A percentile compares a stretch with the other conserved stretches of the same genome.
These are phyloP conservation scores for Cremastinae sp. DNA, from an alignment of 2,888 invertebrate species.

Conservation along the genomic window DNA sequence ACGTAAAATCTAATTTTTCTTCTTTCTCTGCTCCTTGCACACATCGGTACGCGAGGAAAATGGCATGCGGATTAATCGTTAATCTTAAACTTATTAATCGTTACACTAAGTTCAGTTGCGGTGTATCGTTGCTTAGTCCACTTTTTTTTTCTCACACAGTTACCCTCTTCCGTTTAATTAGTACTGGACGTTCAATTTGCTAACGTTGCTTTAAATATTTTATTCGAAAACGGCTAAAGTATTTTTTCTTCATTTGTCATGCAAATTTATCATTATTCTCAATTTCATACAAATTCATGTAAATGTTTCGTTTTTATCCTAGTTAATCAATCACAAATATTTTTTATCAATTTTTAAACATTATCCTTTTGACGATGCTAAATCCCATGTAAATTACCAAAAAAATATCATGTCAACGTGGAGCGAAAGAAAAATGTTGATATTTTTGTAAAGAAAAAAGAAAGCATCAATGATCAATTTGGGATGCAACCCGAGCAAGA, in stretches of 20 bases:
- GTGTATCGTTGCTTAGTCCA: constrained; percentile 29
- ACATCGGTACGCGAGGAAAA: constrained; percentile 53
- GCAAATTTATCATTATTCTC: constrained; percentile 1
- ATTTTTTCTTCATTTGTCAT: neutral
- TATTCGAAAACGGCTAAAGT: neutral
- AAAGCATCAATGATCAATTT: constrained; percentile 32
- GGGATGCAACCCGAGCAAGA: constrained; percentile 14
- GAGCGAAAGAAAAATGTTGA: constrained; percentile 9
- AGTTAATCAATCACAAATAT: neutral
- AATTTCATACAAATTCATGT: neutral
- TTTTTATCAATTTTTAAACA: too few relatives aligned
- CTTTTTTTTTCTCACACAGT: constrained; percentile 24
- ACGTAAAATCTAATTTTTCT: constrained; percentile 65
- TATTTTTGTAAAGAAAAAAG: neutral
- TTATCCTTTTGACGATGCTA: too few relatives aligned
- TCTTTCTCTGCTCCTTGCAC: constrained; percentile 41
- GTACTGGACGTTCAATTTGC: constrained; percentile 2
- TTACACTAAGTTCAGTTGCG: constrained; percentile 17
- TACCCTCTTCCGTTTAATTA: constrained; percentile 9
- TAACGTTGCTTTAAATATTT: neutral
- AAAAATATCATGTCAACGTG: constrained; percentile 6
- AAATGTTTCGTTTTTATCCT: neutral
- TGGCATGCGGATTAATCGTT: constrained; percentile 59
- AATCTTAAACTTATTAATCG: constrained; percentile 21
- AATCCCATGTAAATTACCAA: neutral